phyloP scores from a whole-genome alignment of 2,113 vertebrate genomes.

The Greenwoodochromis staneri region DNA sequence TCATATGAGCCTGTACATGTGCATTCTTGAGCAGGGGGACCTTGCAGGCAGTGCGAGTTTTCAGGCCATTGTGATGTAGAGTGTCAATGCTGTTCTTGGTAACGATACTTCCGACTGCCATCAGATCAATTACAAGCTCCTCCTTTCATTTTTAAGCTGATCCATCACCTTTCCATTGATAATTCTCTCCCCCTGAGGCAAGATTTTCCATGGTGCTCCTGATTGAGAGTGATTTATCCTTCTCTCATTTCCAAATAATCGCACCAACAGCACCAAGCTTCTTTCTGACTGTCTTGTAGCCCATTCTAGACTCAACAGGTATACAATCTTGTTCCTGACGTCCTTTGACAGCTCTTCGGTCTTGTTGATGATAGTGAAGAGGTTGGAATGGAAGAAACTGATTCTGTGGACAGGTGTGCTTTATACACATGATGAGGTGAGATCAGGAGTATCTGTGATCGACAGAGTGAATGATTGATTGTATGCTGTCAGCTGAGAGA shows the following conservation, averaged over 20 bases:
- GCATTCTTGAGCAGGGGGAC: neutral
- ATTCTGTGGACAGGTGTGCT: neutral
- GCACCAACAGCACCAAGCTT: neutral
- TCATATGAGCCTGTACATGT: neutral
- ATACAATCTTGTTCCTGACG: neutral
- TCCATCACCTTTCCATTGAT: fast-evolving
- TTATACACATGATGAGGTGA: neutral
- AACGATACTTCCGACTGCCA: neutral
- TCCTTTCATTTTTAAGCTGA: neutral
- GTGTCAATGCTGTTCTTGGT: neutral
- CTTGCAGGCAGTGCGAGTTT: neutral
- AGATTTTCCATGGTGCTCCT: neutral
- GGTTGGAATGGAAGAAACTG: fast-evolving
- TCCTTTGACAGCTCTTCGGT: neutral
- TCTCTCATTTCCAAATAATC: neutral
- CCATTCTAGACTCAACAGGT: neutral
- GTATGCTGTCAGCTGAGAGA: neutral
- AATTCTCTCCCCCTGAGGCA: neutral
- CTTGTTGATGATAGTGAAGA: neutral
- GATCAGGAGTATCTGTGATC: neutral
- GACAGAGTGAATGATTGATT: neutral
- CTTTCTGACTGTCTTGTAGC: neutral
- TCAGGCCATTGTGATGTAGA: neutral
- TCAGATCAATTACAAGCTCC: neutral
- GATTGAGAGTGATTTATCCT: neutral